A percentile compares a stretch with the other conserved stretches of the same genome.
These are phyloP conservation scores for Helogale parvula DNA, from an alignment of 2,113 vertebrate species.

Conservation along the genomic window DNA sequence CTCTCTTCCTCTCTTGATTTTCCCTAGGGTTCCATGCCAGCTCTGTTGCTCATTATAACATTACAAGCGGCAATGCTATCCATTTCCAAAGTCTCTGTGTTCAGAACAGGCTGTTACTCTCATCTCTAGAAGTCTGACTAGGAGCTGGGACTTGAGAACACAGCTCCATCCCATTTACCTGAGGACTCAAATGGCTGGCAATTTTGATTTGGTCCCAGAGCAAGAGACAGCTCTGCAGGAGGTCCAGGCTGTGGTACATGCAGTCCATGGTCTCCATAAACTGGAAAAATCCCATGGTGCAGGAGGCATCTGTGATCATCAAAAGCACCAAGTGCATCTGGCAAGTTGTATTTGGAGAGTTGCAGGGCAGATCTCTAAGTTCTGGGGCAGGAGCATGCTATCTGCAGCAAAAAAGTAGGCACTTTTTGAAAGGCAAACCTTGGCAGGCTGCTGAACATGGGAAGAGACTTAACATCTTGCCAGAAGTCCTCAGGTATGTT, in stretches of 20 bases:
- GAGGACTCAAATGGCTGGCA: neutral
- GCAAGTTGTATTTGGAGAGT: neutral
- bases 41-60: neutral
- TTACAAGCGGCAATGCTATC: neutral
- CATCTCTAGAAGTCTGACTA: neutral
- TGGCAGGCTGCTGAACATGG: neutral
- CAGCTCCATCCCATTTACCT: neutral
- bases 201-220: neutral
- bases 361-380: neutral
- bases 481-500: neutral
- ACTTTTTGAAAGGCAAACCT: neutral
- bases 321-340: neutral
- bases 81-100: neutral
- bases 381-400: neutral
- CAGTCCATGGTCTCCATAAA: too few species aligned
- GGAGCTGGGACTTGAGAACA: neutral
- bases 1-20: neutral
- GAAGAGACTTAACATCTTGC: neutral
- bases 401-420: neutral
- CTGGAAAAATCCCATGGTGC: neutral
- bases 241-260: neutral
- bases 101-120: neutral
- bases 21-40: neutral
- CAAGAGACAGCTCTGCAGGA: neutral
- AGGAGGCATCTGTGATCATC: neutral